Base-by-base conservation (phyloP, 2,797 vertebrate genomes). In the Eulemur coronatus region DNA sequence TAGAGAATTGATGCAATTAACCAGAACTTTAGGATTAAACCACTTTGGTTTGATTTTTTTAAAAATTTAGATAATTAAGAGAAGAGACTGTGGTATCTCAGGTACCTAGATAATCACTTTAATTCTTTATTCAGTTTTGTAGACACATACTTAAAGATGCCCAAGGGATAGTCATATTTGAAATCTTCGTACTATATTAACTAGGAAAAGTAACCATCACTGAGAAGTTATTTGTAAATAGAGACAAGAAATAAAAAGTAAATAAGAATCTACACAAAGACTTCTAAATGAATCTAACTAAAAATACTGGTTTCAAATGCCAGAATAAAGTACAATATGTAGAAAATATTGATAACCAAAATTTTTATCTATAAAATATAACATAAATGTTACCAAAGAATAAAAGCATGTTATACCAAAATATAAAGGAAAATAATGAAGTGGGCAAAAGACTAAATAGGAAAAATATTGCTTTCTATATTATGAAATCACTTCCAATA, bases 11-110 rank as follows among this genome's bases (percentile, higher is more conserved):
- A 46, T 84, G n/a, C 2, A 84, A 79, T 67, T 97, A 91, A 67
- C 63, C 17, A 87, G 26, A 84, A 76, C 1, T 86, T 96, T 82
- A 78, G 24, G 13, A 76, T 33, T 28, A 84, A 92, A 84, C 10
- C 3, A 84, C 4, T 80, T 94, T 84, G 50, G 11, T 59, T 78
- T 57, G n/a, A 28, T 17, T 41, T 96, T 85, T 85, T 70, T 33
- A 67, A 84, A 79, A 91, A 87, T 33, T 48, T 26, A 95, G 28
- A 75, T 97, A 93, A 81, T 35, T 89, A 48, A 94, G 43, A 76
- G 3, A 38, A 78, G 7, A 75, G 30, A 91, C 87, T 80, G 30
- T 76, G 33, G 7, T 30, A 63, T 70, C 0, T 35, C 30, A 69
- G 17, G 5, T 33, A 78, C 86, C 10, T 52, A 85, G 30, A 67